Conservation (phyloP, 2,888 invertebrate genomes). For the Cheiracanthium punctorium region DNA sequence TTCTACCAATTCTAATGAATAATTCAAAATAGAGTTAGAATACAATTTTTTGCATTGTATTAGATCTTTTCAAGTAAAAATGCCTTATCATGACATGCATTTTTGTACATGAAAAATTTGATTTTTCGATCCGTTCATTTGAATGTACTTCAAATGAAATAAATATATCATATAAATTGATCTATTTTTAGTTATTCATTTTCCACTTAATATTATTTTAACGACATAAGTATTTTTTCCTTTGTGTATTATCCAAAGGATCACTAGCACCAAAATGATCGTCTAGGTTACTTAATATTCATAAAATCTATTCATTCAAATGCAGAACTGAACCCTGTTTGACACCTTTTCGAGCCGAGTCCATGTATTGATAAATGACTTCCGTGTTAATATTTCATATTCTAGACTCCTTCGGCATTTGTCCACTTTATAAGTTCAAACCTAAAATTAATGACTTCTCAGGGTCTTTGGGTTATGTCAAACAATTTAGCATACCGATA, state of each 20-base stretch:
- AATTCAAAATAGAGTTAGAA: too few relatives aligned
- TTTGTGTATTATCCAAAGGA: background rate
- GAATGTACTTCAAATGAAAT: too few relatives aligned
- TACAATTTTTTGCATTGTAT: too few relatives aligned
- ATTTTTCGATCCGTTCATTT: too few relatives aligned
- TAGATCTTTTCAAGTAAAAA: too few relatives aligned
- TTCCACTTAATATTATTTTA: too few relatives aligned
- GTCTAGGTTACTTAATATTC: constrained; percentile 14
- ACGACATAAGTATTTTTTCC: too few relatives aligned
- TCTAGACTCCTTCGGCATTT: constrained; percentile 34
- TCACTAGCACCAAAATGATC: background rate
- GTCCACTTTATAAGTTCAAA: constrained; percentile 56
- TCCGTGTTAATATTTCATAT: constrained; percentile 49
- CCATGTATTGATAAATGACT: constrained; percentile 39
- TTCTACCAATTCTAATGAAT: too few relatives aligned
- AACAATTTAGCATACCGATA: constrained; percentile 59
- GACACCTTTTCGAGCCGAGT: constrained; percentile 18
- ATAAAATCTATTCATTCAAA: constrained; percentile 14
- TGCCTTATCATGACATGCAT: too few relatives aligned
- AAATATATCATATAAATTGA: too few relatives aligned
- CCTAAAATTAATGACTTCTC: constrained; percentile 60
- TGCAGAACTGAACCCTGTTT: constrained; percentile 10
- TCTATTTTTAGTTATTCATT: too few relatives aligned
- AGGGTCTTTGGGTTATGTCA: constrained; percentile 58
- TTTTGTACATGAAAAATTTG: too few relatives aligned